phyloP scores from a whole-genome alignment of 2,113 vertebrate genomes.

The Elephas maximus region DNA sequence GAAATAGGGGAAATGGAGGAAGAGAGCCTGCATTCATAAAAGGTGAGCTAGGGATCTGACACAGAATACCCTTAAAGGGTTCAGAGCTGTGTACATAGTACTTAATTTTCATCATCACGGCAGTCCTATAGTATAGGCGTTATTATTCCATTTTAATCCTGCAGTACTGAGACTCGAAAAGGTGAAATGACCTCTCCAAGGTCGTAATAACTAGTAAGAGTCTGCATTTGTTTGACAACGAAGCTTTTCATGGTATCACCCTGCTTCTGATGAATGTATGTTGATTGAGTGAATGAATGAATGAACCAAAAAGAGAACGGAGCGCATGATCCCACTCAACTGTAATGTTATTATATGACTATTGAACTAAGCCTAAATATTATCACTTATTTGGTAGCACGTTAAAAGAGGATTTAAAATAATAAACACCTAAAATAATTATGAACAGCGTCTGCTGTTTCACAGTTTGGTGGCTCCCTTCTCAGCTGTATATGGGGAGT shows the following conservation, averaged over 20 bases:
- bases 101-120: not conserved
- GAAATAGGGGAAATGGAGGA: not conserved
- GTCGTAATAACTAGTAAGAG: not conserved
- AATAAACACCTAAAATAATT: not conserved
- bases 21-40: not conserved
- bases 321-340: not conserved
- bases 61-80: not conserved
- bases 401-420: not conserved
- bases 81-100: not conserved
- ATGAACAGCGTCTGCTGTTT: not conserved
- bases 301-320: not conserved
- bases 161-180: conserved; percentile 31
- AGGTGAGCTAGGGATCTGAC: not conserved
- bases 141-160: not conserved
- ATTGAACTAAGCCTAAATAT: conserved; percentile 39
- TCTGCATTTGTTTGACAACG: not conserved
- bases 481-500: accelerated
- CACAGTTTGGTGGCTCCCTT: not conserved
- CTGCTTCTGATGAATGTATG: not conserved
- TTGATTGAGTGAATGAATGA: not conserved
- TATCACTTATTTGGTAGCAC: not conserved
- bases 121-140: not conserved
- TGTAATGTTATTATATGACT: not conserved
- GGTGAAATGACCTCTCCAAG: not conserved
- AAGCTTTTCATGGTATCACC: not conserved